phyloP scores from a whole-genome alignment of 2,113 vertebrate genomes.

The Rhizomys pruinosus region DNA sequence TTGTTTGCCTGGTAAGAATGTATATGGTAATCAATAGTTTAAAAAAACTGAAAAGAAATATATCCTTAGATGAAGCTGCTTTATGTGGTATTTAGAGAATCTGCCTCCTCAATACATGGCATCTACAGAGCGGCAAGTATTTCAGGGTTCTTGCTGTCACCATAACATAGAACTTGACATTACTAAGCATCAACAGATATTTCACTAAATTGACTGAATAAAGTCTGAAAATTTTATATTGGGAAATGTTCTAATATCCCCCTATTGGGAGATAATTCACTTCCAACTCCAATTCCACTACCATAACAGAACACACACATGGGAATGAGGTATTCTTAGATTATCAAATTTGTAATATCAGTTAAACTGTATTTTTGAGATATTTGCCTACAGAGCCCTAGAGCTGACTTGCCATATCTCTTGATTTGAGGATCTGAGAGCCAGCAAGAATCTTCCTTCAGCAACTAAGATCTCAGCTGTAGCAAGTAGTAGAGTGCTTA shows the following conservation, averaged over 20 bases:
- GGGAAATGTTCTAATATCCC: not conserved
- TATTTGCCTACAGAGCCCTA: not conserved
- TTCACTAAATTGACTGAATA: not conserved
- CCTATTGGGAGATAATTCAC: not conserved
- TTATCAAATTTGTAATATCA: not conserved
- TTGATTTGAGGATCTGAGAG: not conserved
- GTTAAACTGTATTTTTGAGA: not conserved
- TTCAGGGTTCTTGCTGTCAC: not conserved
- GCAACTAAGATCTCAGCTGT: not conserved
- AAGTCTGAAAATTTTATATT: conserved; percentile 3
- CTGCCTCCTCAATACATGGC: not conserved
- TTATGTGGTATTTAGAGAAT: not conserved
- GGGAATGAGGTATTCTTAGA: not conserved
- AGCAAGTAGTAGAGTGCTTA: not conserved
- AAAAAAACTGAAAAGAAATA: not conserved
- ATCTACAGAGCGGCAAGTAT: not conserved
- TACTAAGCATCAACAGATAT: not conserved
- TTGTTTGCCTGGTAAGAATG: not conserved
- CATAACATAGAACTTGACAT: not conserved
- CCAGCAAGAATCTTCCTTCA: not conserved
- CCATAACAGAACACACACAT: not conserved
- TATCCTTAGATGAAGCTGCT: not conserved
- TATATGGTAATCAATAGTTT: not conserved
- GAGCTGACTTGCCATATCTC: conserved; percentile 1
- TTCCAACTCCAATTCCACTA: not conserved